Evolutionary conservation across 2,113 vertebrate genomes (phyloP).

Genomic region (Datnioides undecimradiatus): DNA sequence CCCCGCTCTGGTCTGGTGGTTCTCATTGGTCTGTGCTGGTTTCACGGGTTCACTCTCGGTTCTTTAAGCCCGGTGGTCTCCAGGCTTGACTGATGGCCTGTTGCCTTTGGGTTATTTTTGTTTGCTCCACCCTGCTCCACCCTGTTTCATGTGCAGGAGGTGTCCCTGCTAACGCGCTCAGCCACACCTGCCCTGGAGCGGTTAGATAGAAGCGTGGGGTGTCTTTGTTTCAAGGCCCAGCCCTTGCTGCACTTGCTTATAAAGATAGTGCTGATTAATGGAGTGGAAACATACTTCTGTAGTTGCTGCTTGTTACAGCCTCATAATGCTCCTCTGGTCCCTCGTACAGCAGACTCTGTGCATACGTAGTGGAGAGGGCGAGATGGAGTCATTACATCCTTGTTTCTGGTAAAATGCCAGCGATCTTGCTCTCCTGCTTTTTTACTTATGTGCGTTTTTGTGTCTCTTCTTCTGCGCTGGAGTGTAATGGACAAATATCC

Average conservation of each 20-base stretch:
- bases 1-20: conserved; percentile 1
- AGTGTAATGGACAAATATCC: conserved; percentile 23
- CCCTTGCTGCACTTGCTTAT: conserved; percentile 8
- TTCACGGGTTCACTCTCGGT: conserved; percentile 32
- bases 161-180: conserved; percentile 1
- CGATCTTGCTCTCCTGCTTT: background rate
- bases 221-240: conserved; percentile 54
- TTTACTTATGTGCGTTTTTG: background rate
- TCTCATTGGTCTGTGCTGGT: conserved; percentile 16
- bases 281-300: conserved; percentile 41
- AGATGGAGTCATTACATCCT: conserved; percentile 1
- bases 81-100: conserved; percentile 57
- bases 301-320: conserved; percentile 30
- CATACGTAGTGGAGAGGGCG: background rate
- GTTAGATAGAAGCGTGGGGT: conserved; percentile 54
- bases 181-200: conserved; percentile 67
- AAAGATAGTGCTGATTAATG: conserved; percentile 40
- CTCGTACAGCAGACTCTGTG: conserved; percentile 16
- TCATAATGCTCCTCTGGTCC: conserved; percentile 59
- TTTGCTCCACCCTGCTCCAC: conserved; percentile 54
- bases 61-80: conserved; percentile 39
- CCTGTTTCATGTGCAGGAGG: conserved; percentile 39
- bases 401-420: background rate
- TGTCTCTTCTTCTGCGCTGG: background rate
- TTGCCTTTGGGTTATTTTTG: conserved; percentile 67